phyloP scores from a whole-genome alignment of 2,113 vertebrate species.

The Ceyx cyanopectus region DNA sequence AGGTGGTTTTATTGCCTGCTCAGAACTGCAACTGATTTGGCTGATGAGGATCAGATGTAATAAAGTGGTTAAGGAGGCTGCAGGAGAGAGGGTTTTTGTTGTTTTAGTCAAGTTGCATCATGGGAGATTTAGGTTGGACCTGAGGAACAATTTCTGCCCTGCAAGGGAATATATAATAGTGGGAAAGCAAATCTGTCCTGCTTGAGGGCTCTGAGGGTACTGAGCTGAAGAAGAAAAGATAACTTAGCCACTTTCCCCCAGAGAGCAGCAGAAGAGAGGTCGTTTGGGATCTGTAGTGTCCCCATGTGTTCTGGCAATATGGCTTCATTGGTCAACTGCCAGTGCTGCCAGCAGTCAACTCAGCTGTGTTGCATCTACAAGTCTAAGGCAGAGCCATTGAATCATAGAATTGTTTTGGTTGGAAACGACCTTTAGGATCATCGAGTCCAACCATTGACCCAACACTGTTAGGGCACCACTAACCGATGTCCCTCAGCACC shows the following conservation, averaged over 20 bases:
- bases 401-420: too few species aligned
- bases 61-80: not conserved
- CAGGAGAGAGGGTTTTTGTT: not conserved
- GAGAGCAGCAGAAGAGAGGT: not conserved
- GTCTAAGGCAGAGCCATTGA: too few species aligned
- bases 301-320: not conserved
- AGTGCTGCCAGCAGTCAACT: not conserved
- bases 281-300: not conserved
- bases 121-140: not conserved
- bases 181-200: not conserved
- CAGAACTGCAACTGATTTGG: not conserved
- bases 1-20: not conserved
- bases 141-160: not conserved
- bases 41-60: fast-evolving
- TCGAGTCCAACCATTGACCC: too few species aligned
- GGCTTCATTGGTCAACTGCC: not conserved
- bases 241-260: not conserved
- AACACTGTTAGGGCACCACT: too few species aligned
- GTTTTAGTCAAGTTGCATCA: not conserved
- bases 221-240: too few species aligned
- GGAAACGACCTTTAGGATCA: too few species aligned
- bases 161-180: not conserved
- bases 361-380: too few species aligned
- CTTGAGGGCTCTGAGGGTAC: not conserved
- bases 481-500: too few species aligned